These are phyloP conservation scores for Lepidurus packardi DNA, from an alignment of 1,140 invertebrate genomes.

Conservation along the genomic window DNA sequence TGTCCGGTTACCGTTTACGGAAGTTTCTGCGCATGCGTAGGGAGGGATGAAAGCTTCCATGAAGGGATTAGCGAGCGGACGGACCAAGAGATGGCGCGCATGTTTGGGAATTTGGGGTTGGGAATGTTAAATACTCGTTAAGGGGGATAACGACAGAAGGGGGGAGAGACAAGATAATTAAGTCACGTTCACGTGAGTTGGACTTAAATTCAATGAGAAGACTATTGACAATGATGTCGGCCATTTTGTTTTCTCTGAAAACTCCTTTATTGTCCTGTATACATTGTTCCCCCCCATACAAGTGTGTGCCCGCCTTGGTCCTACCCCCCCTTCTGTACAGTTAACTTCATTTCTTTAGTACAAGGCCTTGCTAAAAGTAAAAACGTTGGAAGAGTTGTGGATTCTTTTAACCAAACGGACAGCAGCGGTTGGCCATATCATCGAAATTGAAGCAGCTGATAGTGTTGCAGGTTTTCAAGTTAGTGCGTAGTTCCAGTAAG, in stretches of 20 bases:
- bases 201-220: not conserved
- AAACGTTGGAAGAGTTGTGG: not conserved
- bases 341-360: slow-evolving; percentile 8
- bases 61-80: not conserved
- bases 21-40: not conserved
- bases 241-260: not conserved
- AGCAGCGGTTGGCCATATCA: slow-evolving; percentile 22
- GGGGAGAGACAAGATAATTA: not conserved
- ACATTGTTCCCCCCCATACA: not conserved
- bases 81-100: not conserved
- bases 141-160: not conserved
- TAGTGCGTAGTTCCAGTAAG: not conserved
- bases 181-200: not conserved
- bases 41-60: not conserved
- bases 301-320: not conserved
- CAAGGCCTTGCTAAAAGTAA: slow-evolving; percentile 14
- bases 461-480: not conserved
- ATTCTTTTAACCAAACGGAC: slow-evolving; percentile 25
- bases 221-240: not conserved
- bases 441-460: slow-evolving; percentile 4
- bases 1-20: not conserved
- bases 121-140: not conserved
- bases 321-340: not conserved
- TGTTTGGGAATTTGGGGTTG: not conserved
- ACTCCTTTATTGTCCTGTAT: not conserved